Conservation (phyloP, 2,888 invertebrate genomes). For the Diarsia brunnea region DNA sequence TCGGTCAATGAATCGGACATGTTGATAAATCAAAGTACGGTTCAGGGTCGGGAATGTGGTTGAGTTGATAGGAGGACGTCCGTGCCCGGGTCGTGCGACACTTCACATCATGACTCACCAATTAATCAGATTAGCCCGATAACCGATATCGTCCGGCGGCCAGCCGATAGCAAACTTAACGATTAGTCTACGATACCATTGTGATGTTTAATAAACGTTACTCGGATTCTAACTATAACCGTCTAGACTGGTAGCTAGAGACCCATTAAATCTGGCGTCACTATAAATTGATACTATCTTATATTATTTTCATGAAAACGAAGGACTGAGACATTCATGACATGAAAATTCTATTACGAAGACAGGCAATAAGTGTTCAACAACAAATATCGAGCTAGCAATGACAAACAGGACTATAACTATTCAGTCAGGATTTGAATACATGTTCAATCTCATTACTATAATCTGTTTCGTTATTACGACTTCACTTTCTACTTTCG, state of each 20-base stretch:
- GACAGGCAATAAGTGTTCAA: neutral
- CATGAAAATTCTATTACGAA: slow-evolving; percentile 38
- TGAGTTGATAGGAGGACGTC: slow-evolving; percentile 73
- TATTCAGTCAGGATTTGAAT: slow-evolving; percentile 31
- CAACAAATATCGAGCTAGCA: neutral
- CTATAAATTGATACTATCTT: slow-evolving; percentile 32
- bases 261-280: slow-evolving; percentile 42
- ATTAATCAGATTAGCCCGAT: slow-evolving; percentile 87
- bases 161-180: slow-evolving; percentile 70
- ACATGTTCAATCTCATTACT: slow-evolving; percentile 40
- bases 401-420: slow-evolving; percentile 2
- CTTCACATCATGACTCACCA: slow-evolving; percentile 79
- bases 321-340: slow-evolving; percentile 17
- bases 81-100: slow-evolving; percentile 69
- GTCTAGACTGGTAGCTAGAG: slow-evolving; percentile 58
- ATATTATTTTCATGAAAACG: slow-evolving; percentile 17
- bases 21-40: slow-evolving; percentile 68
- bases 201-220: slow-evolving; percentile 59
- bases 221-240: slow-evolving; percentile 36
- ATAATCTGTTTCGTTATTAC: slow-evolving; percentile 48
- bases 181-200: slow-evolving; percentile 64
- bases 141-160: slow-evolving; percentile 77
- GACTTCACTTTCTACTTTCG: slow-evolving; percentile 57
- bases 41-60: slow-evolving; percentile 73
- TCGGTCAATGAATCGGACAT: slow-evolving; percentile 64